Base-by-base conservation (phyloP, 2,888 invertebrate genomes). In the Drepana falcataria region DNA sequence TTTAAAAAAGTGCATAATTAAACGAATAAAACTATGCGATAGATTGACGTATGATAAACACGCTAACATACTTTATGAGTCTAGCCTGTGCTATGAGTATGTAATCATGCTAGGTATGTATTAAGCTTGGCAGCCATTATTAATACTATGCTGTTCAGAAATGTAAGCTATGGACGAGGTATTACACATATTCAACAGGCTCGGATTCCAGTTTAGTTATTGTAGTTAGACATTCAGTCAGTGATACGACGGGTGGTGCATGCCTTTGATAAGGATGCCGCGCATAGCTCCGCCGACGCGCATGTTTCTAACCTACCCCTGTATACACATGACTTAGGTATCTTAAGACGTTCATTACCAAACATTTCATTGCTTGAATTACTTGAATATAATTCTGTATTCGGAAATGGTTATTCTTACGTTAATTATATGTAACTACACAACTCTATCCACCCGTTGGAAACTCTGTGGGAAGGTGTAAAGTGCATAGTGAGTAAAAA, bases 261-360 rank as follows among this genome's bases (percentile, higher is more conserved):
- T 87, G 81, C 87, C 87, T 87, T 83, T 87, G 87, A 86, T 87
- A 82, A 83, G 85, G 79, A 85, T 87, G 79, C 83, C 65, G 69
- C 59, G 79, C 82, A 88, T 88, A 83, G 83, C 81, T 86, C 66
- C 71, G 58, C 60, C 66, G 75, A 74, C 78, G 81, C 80, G 75
- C 79, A 77, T 72, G 75, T 64, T 9, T 37, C 37, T 37, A 37
- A 0, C 37, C 71, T 66, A 59, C 66, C 61, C 66, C 63, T 62
- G 62, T 60, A 61, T 56, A 9, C 9, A 44, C 7, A 44, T 44
- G 44, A 9, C 3, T 4, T 9, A 44, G 21, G 21, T 21, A 21
- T 21, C 21, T 21, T 21, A 21, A 21, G 21, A 21, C 21, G 21
- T 21, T 21, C 21, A 21, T 21, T 21, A 21, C 21, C 21, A 21